Percentiles rank a stretch among this genome's conserved stretches.
Conservation (phyloP, 1,140 invertebrate genomes). For the Acromyrmex heyeri region DNA sequence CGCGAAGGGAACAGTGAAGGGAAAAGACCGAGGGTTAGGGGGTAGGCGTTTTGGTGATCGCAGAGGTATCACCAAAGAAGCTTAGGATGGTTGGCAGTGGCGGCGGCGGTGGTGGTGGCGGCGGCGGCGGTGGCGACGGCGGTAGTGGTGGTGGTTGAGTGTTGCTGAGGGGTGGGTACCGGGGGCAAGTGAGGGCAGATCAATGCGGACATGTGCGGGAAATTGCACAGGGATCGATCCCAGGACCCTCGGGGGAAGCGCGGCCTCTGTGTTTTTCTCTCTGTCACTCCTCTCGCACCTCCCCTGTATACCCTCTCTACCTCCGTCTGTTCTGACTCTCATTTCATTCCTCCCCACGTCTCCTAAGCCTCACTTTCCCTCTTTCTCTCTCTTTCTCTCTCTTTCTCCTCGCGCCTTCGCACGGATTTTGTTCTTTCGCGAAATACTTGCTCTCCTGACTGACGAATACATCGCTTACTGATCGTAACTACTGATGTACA, state of each 20-base stretch:
- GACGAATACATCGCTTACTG: conserved; percentile 2
- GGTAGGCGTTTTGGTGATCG: conserved; percentile 66
- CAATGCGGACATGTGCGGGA: conserved; percentile 86
- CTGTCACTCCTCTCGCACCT: conserved; percentile 50
- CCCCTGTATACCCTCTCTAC: conserved; percentile 49
- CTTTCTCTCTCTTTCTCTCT: conserved; percentile 20
- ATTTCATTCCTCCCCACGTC: conserved; percentile 36
- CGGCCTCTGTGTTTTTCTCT: conserved; percentile 72
- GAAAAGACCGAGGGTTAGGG: conserved; percentile 42
- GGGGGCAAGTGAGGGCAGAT: conserved; percentile 85
- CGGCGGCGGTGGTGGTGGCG: conserved; percentile 8
- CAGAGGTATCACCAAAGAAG: conserved; percentile 64
- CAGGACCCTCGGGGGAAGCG: conserved; percentile 81
- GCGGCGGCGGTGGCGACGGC: conserved; percentile 12
- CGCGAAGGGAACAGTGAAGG: conserved; percentile 66
- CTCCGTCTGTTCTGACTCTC: conserved; percentile 58
- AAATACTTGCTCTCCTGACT: not conserved
- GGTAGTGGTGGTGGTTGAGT: conserved; percentile 56
- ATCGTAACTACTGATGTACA: not conserved
- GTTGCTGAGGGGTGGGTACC: conserved; percentile 75
- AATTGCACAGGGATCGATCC: conserved; percentile 86
- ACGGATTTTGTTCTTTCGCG: conserved; percentile 10
- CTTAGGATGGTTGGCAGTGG: conserved; percentile 66
- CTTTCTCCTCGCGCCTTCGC: not conserved
- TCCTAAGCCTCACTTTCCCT: conserved; percentile 60